These are phyloP conservation scores for Cataglyphis albicans DNA, from an alignment of 2,888 invertebrate genomes.

Conservation along the genomic window DNA sequence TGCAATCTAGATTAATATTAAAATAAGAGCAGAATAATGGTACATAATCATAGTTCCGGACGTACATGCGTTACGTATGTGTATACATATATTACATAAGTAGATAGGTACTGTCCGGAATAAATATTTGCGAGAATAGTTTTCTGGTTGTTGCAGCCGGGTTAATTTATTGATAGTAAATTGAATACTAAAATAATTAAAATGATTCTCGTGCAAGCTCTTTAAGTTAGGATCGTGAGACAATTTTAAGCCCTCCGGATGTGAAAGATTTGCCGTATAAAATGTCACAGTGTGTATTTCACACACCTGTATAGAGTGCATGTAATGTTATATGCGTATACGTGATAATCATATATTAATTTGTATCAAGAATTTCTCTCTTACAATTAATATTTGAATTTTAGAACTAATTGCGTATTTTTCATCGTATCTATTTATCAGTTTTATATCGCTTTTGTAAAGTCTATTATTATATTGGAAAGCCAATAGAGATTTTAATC, in stretches of 20 bases:
- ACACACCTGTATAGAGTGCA: not conserved
- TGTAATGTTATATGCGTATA: not conserved
- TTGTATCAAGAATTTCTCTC: not conserved
- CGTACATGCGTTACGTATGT: constrained; percentile 16
- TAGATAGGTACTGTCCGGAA: constrained; percentile 57
- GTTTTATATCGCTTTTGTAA: not conserved
- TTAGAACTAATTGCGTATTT: not conserved
- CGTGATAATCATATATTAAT: not conserved
- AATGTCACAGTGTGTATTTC: constrained; percentile 27
- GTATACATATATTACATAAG: constrained; percentile 11
- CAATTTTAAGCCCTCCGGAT: constrained; percentile 63
- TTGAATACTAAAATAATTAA: constrained; percentile 71
- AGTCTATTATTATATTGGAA: not conserved
- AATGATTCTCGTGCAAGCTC: constrained; percentile 67
- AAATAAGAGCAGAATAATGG: constrained; percentile 47
- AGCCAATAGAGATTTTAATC: not conserved
- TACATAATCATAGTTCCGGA: constrained; percentile 51
- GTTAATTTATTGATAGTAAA: constrained; percentile 67
- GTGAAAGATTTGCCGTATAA: constrained; percentile 52
- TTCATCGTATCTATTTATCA: not conserved
- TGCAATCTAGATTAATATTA: constrained; percentile 11
- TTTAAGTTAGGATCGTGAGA: constrained; percentile 49
- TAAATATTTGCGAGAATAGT: constrained; percentile 67
- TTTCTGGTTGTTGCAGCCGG: constrained; percentile 72
- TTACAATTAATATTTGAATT: not conserved